Conservation (phyloP, 2,888 invertebrate genomes). For the Gastracanthus pulcherrimus region DNA sequence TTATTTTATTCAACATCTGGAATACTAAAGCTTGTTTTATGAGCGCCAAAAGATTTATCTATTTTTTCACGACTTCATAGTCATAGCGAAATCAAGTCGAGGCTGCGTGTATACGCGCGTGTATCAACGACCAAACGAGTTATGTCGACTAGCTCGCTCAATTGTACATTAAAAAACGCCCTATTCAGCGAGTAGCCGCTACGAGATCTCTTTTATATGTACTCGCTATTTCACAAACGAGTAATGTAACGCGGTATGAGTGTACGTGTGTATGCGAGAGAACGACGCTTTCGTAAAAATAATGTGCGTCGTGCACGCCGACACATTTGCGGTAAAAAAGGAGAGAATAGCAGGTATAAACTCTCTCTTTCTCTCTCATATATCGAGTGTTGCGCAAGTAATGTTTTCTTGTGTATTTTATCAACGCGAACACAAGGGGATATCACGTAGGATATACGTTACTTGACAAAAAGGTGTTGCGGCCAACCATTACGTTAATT, state of each 20-base stretch:
- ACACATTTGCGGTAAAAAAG: not conserved
- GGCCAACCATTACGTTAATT: constrained; percentile 5
- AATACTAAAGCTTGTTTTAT: constrained; percentile 47
- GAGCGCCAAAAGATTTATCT: constrained; percentile 51
- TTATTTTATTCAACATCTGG: constrained; percentile 52
- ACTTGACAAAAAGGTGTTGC: constrained; percentile 6
- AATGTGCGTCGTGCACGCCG: not conserved
- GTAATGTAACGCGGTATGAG: not conserved
- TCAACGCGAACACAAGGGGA: not conserved
- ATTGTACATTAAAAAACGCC: constrained; percentile 20
- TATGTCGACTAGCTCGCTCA: not conserved
- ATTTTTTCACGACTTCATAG: constrained; percentile 35
- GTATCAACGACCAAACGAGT: constrained; percentile 16
- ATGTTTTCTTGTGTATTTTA: not conserved
- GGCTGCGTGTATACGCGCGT: not conserved
- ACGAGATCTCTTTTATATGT: not conserved
- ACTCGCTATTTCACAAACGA: constrained; percentile 6
- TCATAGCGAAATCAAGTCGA: no score
- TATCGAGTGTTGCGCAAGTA: not conserved
- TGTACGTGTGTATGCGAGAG: not conserved
- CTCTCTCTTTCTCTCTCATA: not conserved
- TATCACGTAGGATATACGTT: not conserved
- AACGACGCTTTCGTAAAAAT: constrained; percentile 6
- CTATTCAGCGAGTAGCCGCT: not conserved
- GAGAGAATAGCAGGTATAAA: not conserved